Evolutionary conservation across 2,888 invertebrate species (phyloP), one percentile per base, ranked within the genome.

Genomic region (Caenorhabditis sp.): DNA sequence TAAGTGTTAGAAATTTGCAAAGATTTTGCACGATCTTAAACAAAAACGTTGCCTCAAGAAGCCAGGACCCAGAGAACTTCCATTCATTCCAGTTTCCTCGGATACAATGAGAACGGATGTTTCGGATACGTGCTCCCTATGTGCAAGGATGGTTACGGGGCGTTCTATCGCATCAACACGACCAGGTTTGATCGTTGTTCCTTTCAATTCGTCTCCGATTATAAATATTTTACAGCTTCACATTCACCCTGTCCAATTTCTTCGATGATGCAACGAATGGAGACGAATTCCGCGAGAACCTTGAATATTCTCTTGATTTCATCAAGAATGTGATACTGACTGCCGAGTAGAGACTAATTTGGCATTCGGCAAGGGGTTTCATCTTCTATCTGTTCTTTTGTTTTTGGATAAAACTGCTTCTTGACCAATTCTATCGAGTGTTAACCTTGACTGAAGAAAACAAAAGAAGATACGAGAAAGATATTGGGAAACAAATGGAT

Each of bases 81-180:
- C n/a, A n/a, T n/a, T n/a, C n/a, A n/a, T n/a, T n/a, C n/a, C n/a
- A 82, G 82, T 61, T 78, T 82, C 13, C 70, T 82, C 11, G 82
- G 80, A 0, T 82, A 82, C 48, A 48, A 62, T 37, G 73, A 70
- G 11, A 63, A 77, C 22, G 80, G 78, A 24, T 90, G 91, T 35
- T 90, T 90, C 56, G 93, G 93, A 2, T 92, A 91, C 74, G 92
- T 92, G 8, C 91, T 91, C 5, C 92, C 93, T 9, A 93, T 93
- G 93, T 90, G 91, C 20, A 84, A 90, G n/a, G 90, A 93, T 88
- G 93, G 93, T 2, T 93, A 93, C 87, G 93, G 92, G 0, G 86
- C 90, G 27, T 93, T 93, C 89, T 93, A 93, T 83, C 90, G 90
- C 26, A 92, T 93, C 50, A 90, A 91, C 24, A 86, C 45, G 8